Evolutionary conservation across 2,113 vertebrate species (phyloP).

Genomic region (Sardina pilchardus): DNA sequence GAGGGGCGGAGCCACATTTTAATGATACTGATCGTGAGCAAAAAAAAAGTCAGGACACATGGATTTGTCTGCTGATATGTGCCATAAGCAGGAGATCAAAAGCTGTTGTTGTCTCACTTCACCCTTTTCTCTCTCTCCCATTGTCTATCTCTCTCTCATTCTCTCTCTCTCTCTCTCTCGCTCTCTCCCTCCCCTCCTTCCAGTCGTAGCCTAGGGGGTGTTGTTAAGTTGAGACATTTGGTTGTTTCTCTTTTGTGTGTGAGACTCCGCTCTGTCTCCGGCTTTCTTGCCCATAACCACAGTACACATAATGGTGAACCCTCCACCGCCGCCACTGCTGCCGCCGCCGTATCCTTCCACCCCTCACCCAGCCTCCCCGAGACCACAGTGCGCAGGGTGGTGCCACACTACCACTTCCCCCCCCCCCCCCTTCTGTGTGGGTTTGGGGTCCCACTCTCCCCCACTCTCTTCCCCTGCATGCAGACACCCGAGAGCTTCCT

Average conservation of each 20-base stretch:
- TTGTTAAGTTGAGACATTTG: constrained; percentile 73
- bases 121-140: constrained; percentile 19
- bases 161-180: constrained; percentile 47
- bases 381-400: constrained; percentile 13
- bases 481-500: not conserved
- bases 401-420: not conserved
- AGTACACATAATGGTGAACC: constrained; percentile 71
- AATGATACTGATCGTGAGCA: constrained; percentile 67
- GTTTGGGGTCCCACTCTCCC: not conserved
- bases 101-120: not conserved
- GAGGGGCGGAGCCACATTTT: constrained; percentile 48
- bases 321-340: constrained; percentile 38
- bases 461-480: not conserved
- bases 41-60: constrained; percentile 47
- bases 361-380: constrained; percentile 2
- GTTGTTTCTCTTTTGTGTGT: constrained; percentile 78
- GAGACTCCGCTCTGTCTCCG: constrained; percentile 81
- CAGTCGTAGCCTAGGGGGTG: constrained; percentile 63
- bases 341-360: constrained; percentile 15
- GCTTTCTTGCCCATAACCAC: constrained; percentile 78
- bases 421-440: constrained; percentile 43
- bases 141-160: constrained; percentile 41
- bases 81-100: constrained; percentile 28
- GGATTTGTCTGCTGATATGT: constrained; percentile 53
- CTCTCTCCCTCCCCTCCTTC: constrained; percentile 23